Percentiles rank a stretch among this genome's conserved stretches.
phyloP scores from a whole-genome alignment of 1,140 invertebrate species.

The Trichomalopsis sarcophagae region DNA sequence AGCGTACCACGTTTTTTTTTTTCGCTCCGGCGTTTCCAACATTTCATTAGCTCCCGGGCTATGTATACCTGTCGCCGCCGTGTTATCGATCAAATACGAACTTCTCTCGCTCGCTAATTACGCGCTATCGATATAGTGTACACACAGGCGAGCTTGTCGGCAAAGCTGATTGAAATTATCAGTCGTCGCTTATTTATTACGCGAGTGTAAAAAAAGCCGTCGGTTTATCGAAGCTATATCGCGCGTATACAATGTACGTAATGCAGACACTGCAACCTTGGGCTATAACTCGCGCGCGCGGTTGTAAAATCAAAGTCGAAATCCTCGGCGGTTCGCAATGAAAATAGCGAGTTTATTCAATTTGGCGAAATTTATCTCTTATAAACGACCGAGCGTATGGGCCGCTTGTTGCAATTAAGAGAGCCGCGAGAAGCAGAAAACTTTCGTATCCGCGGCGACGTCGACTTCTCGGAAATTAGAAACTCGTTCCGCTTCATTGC shows the following conservation, averaged over 20 bases:
- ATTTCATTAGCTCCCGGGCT: too few relatives aligned
- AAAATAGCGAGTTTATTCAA: slow-evolving; percentile 37
- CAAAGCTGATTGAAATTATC: slow-evolving; percentile 24
- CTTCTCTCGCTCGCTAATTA: slow-evolving; percentile 24
- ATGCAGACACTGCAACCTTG: not conserved
- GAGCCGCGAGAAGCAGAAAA: slow-evolving; percentile 8
- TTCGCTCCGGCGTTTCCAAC: too few relatives aligned
- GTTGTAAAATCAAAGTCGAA: not conserved
- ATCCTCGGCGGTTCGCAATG: not conserved
- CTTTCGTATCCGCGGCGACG: slow-evolving; percentile 5
- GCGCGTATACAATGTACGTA: slow-evolving; percentile 20
- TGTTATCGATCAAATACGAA: slow-evolving; percentile 18
- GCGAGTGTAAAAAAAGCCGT: too few relatives aligned
- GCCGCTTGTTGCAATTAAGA: slow-evolving; percentile 26
- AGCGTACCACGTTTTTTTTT: too few relatives aligned
- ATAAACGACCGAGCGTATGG: not conserved
- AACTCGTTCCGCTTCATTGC: slow-evolving; percentile 47
- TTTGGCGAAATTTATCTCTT: not conserved
- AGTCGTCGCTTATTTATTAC: not conserved
- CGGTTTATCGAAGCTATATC: not conserved
- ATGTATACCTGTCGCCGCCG: not conserved
- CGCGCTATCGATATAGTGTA: slow-evolving; percentile 5
- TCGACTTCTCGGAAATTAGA: slow-evolving; percentile 49
- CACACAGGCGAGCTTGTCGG: not conserved
- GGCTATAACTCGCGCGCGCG: too few relatives aligned